Base-by-base conservation (phyloP, 2,888 invertebrate species). In the Sphecodes monilicornis region DNA sequence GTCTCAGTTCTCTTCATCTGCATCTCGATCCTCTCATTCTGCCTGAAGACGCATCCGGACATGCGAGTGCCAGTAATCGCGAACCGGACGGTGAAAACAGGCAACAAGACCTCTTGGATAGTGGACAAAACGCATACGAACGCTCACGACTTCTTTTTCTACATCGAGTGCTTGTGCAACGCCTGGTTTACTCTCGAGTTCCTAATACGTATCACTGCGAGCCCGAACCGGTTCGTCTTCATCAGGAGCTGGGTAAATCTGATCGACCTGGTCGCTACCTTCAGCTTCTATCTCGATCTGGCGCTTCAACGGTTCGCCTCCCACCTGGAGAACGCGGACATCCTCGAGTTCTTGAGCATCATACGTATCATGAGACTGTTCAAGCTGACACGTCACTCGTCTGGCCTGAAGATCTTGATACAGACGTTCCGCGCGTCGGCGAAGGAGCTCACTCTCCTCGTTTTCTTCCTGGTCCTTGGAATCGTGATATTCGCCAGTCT, bases 171-270 rank as follows among this genome's bases (percentile, higher is more conserved):
- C 96, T 97, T 99, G 90, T 99, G 99, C 96, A 99, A 99, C 95
- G 98, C 99, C 86, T 99, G 99, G 99, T 99, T 99, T 96, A 99
- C 99, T 54, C 96, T 99, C 93, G 99, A 99, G 95, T 99, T 99
- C 95, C 96, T 99, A 92, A 95, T 98, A 85, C 97, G 99, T 87
- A 98, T 99, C 96, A 97, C 98, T 92, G 98, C 99, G 76, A 98
- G 98, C 90, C 99, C 99, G 50, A 98, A 98, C 94, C 99, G 98
- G 95, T 98, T 98, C 95, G 98, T 98, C 94, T 99, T 99, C 96
- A 97, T 99, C 95, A 98, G 98, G 95, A 98, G 97, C 94, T 99
- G 99, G 86, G 99, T 99, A 93, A 99, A 99, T 96, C 97, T 99
- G 95, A 99, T 99, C 95, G 99, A 99, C 95, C 99, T 99, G 95